phyloP scores from a whole-genome alignment of 2,797 vertebrate species.

The Gambusia yucatana region DNA sequence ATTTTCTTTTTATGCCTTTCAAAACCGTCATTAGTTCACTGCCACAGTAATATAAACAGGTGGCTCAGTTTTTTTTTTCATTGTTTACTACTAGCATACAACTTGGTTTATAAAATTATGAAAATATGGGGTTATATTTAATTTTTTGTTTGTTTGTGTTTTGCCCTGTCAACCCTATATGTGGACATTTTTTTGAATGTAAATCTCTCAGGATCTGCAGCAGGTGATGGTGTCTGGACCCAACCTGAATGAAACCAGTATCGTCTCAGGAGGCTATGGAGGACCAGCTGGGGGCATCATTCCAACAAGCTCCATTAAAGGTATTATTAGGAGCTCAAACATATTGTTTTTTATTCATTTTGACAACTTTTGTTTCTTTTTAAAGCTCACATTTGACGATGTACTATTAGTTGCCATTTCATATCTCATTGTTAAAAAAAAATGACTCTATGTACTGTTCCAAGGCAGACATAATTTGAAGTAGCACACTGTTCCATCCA shows the following conservation, averaged over 20 bases:
- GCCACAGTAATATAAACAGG: not conserved
- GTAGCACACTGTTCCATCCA: not conserved
- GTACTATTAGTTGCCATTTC: not conserved
- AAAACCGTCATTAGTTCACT: not conserved
- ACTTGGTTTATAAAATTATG: not conserved
- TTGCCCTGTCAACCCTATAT: not conserved
- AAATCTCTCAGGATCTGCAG: slow-evolving; percentile 88
- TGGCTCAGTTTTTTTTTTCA: not conserved
- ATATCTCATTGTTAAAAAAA: not conserved
- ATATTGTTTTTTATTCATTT: not conserved
- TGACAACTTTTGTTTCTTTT: slow-evolving; percentile 10
- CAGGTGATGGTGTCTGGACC: slow-evolving; percentile 98
- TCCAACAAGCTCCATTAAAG: slow-evolving; percentile 89
- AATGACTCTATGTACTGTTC: not conserved
- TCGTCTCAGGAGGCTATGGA: slow-evolving; percentile 95
- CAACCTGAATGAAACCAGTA: slow-evolving; percentile 97
- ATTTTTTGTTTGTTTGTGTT: not conserved
- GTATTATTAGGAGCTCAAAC: slow-evolving; percentile 65
- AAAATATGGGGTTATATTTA: not conserved
- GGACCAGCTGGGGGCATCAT: slow-evolving; percentile 94
- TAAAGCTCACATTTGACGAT: slow-evolving; percentile 1
- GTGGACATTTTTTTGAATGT: not conserved
- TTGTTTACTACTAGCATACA: not conserved
- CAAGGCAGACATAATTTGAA: slow-evolving; percentile 1
- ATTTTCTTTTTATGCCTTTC: not conserved